Evolutionary conservation across 2,888 invertebrate species (phyloP).

Genomic region (Tetranychus piercei): DNA sequence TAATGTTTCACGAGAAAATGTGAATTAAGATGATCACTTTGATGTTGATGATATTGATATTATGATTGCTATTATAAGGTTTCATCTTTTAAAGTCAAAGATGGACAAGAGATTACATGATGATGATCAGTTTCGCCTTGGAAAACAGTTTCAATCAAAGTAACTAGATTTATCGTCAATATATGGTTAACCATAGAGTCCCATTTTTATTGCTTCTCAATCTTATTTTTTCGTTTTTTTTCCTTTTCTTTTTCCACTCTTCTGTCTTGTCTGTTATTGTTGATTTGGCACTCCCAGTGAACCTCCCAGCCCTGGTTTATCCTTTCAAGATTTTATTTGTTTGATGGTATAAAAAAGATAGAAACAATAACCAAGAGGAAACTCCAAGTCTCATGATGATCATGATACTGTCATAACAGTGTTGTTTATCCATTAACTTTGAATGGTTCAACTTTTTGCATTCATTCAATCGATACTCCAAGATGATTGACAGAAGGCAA

Average conservation of each 20-base stretch:
- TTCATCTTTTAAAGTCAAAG: too few relatives aligned
- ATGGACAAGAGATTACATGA: too few relatives aligned
- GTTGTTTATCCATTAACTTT: not conserved
- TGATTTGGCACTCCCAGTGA: too few relatives aligned
- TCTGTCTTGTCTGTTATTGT: too few relatives aligned
- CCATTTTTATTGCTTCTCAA: not conserved
- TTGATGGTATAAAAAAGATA: not conserved
- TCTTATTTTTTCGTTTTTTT: not conserved
- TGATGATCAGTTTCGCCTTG: not conserved
- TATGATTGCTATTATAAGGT: not conserved
- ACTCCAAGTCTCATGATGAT: not conserved
- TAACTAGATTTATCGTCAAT: not conserved
- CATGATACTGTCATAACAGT: not conserved
- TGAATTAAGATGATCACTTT: not conserved
- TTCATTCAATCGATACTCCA: not conserved
- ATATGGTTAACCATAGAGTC: not conserved
- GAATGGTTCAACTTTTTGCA: not conserved
- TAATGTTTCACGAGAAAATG: too few relatives aligned
- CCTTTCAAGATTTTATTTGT: not conserved
- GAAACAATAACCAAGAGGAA: not conserved
- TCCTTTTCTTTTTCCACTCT: not conserved
- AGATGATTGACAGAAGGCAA: not conserved
- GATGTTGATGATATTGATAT: not conserved
- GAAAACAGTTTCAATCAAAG: not conserved
- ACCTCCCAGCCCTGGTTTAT: too few relatives aligned